phyloP scores from a whole-genome alignment of 64 coral and sea anemone genomes.

The Montipora sp. region DNA sequence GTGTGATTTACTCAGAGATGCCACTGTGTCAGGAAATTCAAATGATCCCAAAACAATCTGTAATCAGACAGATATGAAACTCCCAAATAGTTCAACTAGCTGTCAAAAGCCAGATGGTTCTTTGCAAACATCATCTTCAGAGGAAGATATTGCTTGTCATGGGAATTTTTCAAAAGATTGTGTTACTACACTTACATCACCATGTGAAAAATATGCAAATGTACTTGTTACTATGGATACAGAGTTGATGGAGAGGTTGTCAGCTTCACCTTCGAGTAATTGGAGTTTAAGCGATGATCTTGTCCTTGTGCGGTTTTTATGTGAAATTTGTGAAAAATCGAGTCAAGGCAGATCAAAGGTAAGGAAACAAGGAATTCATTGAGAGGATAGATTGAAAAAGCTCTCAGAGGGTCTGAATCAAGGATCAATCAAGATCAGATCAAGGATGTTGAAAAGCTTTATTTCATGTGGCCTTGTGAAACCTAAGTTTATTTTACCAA shows the following conservation, averaged over 20 bases:
- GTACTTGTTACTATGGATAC: constrained; percentile 53
- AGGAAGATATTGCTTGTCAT: not conserved
- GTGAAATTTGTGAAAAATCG: constrained; percentile 70
- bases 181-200: constrained; percentile 1
- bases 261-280: constrained; percentile 12
- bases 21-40: not conserved
- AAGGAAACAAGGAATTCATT: not conserved
- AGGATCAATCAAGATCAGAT: too few species aligned
- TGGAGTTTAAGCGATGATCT: constrained; percentile 77
- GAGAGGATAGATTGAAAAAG: too few species aligned
- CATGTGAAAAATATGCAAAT: constrained; percentile 21
- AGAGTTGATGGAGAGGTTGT: constrained; percentile 56
- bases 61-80: not conserved
- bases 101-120: not conserved
- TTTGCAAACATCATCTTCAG: not conserved
- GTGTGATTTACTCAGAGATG: not conserved
- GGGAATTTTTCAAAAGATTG: not conserved
- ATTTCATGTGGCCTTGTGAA: not conserved
- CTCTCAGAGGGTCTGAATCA: too few species aligned
- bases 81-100: not conserved
- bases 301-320: constrained; percentile 75
- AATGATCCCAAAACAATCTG: not conserved
- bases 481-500: not conserved
- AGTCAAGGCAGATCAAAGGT: constrained; percentile 86
- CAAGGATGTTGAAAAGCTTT: not conserved